phyloP scores from a whole-genome alignment of 2,113 vertebrate species.

The Apeltes quadracus region DNA sequence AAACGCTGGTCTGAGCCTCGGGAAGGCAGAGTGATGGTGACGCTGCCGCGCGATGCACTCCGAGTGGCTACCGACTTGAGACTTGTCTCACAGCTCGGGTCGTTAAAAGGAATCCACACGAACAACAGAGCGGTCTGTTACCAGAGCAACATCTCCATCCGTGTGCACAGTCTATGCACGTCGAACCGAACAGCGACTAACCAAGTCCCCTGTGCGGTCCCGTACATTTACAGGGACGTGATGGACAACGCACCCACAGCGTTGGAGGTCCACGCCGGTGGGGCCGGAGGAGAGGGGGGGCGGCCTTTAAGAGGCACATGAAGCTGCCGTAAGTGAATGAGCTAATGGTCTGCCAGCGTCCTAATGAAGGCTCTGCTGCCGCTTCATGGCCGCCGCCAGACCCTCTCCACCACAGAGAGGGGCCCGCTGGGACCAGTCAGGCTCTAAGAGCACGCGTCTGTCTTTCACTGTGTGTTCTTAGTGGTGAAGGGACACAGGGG shows the following conservation, averaged over 20 bases:
- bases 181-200: neutral
- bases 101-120: neutral
- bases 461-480: neutral
- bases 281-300: no score
- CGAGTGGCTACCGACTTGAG: no score
- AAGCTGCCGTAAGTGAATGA: slow-evolving; percentile 43
- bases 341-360: slow-evolving; percentile 23
- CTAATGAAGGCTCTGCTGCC: slow-evolving; percentile 45
- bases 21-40: no score
- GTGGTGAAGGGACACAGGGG: neutral
- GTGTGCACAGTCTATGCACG: neutral
- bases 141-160: neutral
- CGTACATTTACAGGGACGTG: neutral
- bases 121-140: neutral
- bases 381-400: slow-evolving; percentile 28
- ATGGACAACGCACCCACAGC: neutral
- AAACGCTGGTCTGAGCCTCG: no score
- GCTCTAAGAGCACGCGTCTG: slow-evolving; percentile 27
- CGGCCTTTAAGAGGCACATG: slow-evolving; percentile 5
- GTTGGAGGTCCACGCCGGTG: neutral
- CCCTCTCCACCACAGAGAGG: slow-evolving; percentile 4
- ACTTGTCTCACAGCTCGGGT: neutral
- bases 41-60: no score
- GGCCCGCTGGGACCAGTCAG: slow-evolving; percentile 44
- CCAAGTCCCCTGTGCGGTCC: neutral